A percentile compares a stretch with the other conserved stretches of the same genome.
Evolutionary conservation across 2,888 invertebrate species (phyloP).

Genomic region (Limnephilus auricula): DNA sequence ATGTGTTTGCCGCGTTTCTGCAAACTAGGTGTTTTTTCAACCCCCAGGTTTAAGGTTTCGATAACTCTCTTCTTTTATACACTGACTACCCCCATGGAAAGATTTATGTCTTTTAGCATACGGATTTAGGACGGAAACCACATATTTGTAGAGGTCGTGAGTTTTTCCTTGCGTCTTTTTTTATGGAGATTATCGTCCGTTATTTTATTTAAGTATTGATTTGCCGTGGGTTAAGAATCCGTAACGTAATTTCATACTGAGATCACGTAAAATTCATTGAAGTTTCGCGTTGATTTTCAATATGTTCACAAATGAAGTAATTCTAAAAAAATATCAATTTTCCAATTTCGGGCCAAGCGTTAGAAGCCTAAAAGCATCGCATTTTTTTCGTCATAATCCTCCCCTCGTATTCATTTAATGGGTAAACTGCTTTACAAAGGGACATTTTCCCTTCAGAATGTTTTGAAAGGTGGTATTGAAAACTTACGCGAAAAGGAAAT

Average conservation of each 20-base stretch:
- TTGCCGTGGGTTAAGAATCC: background rate
- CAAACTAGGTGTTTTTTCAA: constrained; percentile 48
- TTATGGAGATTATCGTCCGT: background rate
- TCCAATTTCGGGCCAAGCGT: background rate
- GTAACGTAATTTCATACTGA: background rate
- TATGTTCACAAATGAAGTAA: background rate
- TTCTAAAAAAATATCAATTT: background rate
- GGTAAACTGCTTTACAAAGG: constrained; percentile 25
- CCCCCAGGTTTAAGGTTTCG: constrained; percentile 50
- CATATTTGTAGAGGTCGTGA: constrained; percentile 25
- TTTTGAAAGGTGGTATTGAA: constrained; percentile 31
- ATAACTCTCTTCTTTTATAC: constrained; percentile 54
- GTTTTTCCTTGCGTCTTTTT: background rate
- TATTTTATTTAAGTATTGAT: background rate
- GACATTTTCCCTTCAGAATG: background rate
- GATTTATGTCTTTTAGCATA: constrained; percentile 51
- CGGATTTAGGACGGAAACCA: constrained; percentile 14
- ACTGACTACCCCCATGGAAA: constrained; percentile 38
- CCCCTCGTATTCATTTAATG: constrained; percentile 32
- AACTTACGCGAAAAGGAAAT: constrained; percentile 39
- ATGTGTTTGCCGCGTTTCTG: constrained; percentile 46
- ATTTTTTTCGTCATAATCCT: background rate
- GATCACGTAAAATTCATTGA: background rate
- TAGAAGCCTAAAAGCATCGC: background rate
- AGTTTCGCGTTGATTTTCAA: background rate